Evolutionary conservation across 2,113 vertebrate genomes (phyloP).

Genomic region (Leucosticte australis): DNA sequence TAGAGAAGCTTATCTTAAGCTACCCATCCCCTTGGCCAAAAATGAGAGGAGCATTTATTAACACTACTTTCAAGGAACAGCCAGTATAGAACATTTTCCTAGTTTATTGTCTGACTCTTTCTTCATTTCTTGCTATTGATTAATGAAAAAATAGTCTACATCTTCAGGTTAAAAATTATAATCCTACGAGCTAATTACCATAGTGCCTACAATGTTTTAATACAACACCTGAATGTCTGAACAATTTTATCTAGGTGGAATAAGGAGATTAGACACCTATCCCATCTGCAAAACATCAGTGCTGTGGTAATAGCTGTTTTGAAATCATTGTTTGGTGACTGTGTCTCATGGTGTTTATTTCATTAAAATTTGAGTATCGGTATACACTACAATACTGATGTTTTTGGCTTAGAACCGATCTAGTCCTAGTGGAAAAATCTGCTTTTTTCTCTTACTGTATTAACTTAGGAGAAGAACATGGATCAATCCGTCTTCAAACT

Average conservation of each 20-base stretch:
- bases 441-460: neutral
- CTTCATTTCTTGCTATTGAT: neutral
- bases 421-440: neutral
- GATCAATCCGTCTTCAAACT: neutral
- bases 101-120: neutral
- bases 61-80: neutral
- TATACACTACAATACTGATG: neutral
- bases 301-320: neutral
- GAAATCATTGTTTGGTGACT: neutral
- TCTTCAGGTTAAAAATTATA: neutral
- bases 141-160: neutral
- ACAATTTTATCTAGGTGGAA: neutral
- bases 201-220: neutral
- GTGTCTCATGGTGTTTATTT: neutral
- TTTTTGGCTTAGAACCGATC: neutral
- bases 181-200: neutral
- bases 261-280: neutral
- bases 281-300: neutral
- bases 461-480: neutral
- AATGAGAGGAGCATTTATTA: neutral
- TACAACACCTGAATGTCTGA: neutral
- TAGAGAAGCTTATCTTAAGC: neutral
- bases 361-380: neutral
- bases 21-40: neutral
- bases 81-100: neutral